These are phyloP conservation scores for Pseudocheirus occidentalis DNA, from an alignment of 2,797 vertebrate species.

Conservation along the genomic window DNA sequence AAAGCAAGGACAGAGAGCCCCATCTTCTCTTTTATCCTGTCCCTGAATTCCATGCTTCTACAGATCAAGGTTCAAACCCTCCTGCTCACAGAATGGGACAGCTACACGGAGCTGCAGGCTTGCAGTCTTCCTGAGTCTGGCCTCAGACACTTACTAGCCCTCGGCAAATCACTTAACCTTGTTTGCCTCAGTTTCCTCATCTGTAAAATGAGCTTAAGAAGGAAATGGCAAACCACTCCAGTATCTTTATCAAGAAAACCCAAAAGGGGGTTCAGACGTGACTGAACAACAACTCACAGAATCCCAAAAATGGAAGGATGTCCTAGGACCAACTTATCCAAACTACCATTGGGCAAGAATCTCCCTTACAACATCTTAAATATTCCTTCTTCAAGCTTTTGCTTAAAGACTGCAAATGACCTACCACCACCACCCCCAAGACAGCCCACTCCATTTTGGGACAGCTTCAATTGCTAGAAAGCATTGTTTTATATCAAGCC, in stretches of 20 bases:
- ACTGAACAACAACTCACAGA: background rate
- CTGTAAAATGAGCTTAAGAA: background rate
- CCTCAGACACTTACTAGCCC: background rate
- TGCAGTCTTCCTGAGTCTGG: background rate
- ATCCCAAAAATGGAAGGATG: too few relatives aligned
- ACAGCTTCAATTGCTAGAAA: background rate
- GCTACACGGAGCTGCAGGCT: too few relatives aligned
- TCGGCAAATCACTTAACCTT: background rate
- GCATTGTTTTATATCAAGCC: too few relatives aligned
- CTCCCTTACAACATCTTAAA: background rate
- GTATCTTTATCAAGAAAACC: background rate
- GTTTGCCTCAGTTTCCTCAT: background rate
- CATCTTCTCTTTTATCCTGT: background rate
- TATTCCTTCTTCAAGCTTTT: background rate
- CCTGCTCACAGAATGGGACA: background rate
- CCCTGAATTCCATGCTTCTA: background rate
- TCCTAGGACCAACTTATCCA: background rate
- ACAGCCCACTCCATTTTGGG: background rate
- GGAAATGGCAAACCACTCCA: background rate
- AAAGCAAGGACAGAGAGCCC: background rate
- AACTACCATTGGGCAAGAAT: background rate
- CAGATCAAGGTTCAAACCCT: background rate
- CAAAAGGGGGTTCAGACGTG: background rate
- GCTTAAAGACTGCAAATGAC: background rate
- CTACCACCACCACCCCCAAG: background rate